These are phyloP conservation scores for Ctenochaetus hawaiiensis DNA, from an alignment of 2,797 vertebrate genomes.

Conservation along the genomic window DNA sequence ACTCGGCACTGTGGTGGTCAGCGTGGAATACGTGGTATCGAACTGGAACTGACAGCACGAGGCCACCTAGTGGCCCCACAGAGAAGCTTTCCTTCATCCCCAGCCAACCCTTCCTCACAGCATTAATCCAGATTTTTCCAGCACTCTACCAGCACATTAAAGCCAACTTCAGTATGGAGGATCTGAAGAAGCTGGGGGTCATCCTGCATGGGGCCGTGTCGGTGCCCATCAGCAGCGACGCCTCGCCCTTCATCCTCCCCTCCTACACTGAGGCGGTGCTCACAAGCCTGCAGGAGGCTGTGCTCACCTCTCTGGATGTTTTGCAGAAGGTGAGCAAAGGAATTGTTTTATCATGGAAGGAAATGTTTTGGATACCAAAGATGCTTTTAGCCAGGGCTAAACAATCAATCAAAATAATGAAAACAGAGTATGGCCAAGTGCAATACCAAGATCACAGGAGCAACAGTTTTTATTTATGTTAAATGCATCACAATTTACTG, in stretches of 20 bases:
- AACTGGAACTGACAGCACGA: conserved; percentile 96
- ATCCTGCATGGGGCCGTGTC: conserved; percentile 97
- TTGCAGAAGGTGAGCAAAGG: conserved; percentile 92
- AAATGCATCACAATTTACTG: too few relatives aligned
- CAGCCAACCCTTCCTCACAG: conserved; percentile 98
- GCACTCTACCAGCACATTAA: conserved; percentile 99
- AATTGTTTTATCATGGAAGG: not conserved
- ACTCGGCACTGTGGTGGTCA: conserved; percentile 97
- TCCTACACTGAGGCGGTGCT: conserved; percentile 98
- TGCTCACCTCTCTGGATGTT: conserved; percentile 96
- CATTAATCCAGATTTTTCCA: conserved; percentile 97
- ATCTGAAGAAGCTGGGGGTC: conserved; percentile 93
- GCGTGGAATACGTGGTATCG: conserved; percentile 98
- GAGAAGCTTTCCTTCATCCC: conserved; percentile 97
- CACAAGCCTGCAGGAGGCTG: conserved; percentile 97
- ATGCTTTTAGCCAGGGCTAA: not conserved
- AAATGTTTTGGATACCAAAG: not conserved
- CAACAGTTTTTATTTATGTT: too few relatives aligned
- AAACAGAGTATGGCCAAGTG: too few relatives aligned
- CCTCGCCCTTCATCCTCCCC: conserved; percentile 98
- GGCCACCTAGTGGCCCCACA: conserved; percentile 84
- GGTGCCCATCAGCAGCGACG: conserved; percentile 98
- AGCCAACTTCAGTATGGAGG: conserved; percentile 96
- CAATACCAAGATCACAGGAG: too few relatives aligned
- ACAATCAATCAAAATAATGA: too few relatives aligned